Evolutionary conservation across 2,888 invertebrate genomes (phyloP).

Genomic region (Pristionchus fissidentatus): DNA sequence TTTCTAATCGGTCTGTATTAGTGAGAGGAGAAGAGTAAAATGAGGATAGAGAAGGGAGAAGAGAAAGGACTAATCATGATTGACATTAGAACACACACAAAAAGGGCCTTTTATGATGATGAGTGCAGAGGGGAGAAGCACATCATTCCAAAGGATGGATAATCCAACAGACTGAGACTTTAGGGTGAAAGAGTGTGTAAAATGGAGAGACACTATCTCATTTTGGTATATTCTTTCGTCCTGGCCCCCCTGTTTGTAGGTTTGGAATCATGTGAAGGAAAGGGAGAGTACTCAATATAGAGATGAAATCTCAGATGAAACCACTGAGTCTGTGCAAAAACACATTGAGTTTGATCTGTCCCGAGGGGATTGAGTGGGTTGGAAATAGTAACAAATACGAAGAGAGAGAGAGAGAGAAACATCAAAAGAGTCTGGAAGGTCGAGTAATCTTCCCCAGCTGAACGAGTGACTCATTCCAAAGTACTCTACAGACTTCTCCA

Average conservation of each 20-base stretch:
- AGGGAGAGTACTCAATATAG: not conserved
- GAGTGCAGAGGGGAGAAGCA: no score
- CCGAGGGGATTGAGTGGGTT: not conserved
- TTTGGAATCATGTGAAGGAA: no score
- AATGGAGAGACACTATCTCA: no score
- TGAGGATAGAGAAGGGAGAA: not conserved
- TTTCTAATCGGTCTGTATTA: not conserved
- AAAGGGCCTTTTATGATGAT: no score
- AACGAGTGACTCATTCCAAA: not conserved
- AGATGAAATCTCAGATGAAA: slow-evolving; percentile 3
- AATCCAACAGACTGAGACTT: no score
- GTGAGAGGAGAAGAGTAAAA: not conserved
- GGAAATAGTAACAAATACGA: not conserved
- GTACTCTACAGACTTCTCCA: not conserved
- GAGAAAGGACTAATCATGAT: slow-evolving; percentile 16
- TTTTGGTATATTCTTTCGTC: no score
- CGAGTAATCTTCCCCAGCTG: not conserved
- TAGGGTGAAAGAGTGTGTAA: no score
- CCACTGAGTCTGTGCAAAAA: not conserved
- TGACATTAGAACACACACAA: not conserved
- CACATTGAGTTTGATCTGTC: slow-evolving; percentile 30
- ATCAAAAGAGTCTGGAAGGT: not conserved
- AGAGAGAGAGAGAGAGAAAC: not conserved
- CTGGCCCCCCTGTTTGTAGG: no score
- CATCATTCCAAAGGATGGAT: no score